These are phyloP conservation scores for Onychostruthus taczanowskii DNA, from an alignment of 2,113 vertebrate species.

Conservation along the genomic window DNA sequence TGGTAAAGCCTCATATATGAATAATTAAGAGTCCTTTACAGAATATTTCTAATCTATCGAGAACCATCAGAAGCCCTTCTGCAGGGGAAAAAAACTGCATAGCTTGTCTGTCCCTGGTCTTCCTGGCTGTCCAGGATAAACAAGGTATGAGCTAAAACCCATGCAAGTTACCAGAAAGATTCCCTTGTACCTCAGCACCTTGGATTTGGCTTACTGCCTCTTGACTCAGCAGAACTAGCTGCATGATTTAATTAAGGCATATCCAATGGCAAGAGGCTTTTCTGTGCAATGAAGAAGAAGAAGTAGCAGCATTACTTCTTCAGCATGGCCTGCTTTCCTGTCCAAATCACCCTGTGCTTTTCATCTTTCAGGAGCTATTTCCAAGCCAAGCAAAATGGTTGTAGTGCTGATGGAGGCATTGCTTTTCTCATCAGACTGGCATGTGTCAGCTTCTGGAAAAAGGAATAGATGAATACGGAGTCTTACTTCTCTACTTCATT, in stretches of 20 bases:
- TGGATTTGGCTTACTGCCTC: not conserved
- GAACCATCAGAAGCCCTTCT: not conserved
- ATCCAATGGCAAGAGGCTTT: not conserved
- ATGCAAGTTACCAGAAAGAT: not conserved
- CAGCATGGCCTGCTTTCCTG: not conserved
- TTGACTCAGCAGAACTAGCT: not conserved
- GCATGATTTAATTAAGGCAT: not conserved
- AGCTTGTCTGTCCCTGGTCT: not conserved
- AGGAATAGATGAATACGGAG: not conserved
- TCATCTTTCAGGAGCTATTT: not conserved
- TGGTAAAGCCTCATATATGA: not conserved
- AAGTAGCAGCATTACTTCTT: not conserved
- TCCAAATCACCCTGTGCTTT: not conserved
- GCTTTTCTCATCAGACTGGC: not conserved
- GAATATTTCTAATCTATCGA: not conserved
- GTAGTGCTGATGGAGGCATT: not conserved
- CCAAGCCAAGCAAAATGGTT: not conserved
- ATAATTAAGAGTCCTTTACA: not conserved
- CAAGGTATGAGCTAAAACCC: not conserved
- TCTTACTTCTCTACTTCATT: not conserved
- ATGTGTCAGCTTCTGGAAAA: not conserved
- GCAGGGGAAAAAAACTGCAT: accelerated
- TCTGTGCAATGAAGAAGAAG: not conserved
- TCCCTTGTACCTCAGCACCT: not conserved
- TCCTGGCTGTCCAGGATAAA: not conserved